A percentile compares a stretch with the other conserved stretches of the same genome.
These are phyloP conservation scores for Cyphomyrmex costatus DNA, from an alignment of 1,140 invertebrate species.

Conservation along the genomic window DNA sequence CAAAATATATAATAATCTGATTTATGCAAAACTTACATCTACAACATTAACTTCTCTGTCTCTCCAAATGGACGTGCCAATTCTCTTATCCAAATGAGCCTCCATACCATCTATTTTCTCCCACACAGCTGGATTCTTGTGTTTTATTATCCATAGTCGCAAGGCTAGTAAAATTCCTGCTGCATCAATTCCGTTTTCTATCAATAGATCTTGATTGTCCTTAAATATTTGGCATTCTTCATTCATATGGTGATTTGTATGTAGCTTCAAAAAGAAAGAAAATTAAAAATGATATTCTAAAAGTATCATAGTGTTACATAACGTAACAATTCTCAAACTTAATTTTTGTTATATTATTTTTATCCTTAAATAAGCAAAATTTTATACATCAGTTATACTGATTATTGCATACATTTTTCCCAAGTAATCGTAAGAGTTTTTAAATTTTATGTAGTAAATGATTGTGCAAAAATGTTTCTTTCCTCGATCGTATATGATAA, in stretches of 20 bases:
- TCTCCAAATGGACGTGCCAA: constrained; percentile 86
- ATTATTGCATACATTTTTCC: background rate
- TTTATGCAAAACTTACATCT: constrained; percentile 81
- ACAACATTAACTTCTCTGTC: constrained; percentile 87
- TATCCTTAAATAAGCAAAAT: background rate
- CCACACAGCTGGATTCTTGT: constrained; percentile 86
- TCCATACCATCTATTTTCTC: constrained; percentile 87
- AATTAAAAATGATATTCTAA: constrained; percentile 54
- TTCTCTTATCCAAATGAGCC: constrained; percentile 87
- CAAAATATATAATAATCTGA: background rate
- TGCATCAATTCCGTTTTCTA: constrained; percentile 83
- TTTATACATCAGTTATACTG: background rate
- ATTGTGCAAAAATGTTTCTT: background rate
- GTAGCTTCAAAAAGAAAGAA: constrained; percentile 52
- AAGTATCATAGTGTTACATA: background rate
- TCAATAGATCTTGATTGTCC: constrained; percentile 80
- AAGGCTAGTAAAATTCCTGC: constrained; percentile 86
- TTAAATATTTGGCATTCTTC: constrained; percentile 87
- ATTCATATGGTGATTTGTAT: constrained; percentile 81
- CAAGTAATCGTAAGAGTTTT: background rate
- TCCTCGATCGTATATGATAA: background rate
- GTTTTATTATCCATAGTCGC: constrained; percentile 87
- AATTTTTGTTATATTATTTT: background rate
- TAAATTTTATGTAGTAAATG: background rate
- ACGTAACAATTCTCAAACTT: background rate